Conservation (phyloP, 2,113 vertebrate genomes). For the Scomber colias region DNA sequence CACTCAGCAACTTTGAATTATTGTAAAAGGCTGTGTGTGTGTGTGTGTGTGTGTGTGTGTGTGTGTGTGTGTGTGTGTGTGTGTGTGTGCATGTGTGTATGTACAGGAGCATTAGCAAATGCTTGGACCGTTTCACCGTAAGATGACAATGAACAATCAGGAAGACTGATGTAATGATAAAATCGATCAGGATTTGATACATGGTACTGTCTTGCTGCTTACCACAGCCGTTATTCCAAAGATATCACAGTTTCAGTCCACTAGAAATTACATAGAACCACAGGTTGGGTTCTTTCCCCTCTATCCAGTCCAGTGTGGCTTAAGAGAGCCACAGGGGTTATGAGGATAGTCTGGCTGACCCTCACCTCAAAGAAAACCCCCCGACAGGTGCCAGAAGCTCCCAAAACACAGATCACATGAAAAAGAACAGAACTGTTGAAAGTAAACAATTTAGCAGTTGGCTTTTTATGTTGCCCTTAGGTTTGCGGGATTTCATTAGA, state of each 20-base stretch:
- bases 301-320: conserved; percentile 13
- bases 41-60: not conserved
- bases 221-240: conserved; percentile 35
- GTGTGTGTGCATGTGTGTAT: not conserved
- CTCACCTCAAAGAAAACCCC: conserved; percentile 50
- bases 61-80: too few relatives aligned
- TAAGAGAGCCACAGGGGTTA: conserved; percentile 51
- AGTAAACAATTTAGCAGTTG: conserved; percentile 73
- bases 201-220: conserved; percentile 42
- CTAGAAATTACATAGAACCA: conserved; percentile 45
- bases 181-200: conserved; percentile 61
- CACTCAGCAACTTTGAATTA: conserved; percentile 42
- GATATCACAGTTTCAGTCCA: conserved; percentile 34
- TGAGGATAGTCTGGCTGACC: conserved; percentile 57
- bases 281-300: conserved; percentile 42
- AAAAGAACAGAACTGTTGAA: conserved; percentile 63
- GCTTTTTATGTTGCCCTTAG: conserved; percentile 52
- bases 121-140: conserved; percentile 30
- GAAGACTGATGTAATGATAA: conserved; percentile 58
- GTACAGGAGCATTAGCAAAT: not conserved
- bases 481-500: conserved; percentile 50
- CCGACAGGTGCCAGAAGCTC: conserved; percentile 63
- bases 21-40: conserved; percentile 7
- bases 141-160: conserved; percentile 47
- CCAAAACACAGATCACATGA: conserved; percentile 48